Evolutionary conservation across 2,888 invertebrate genomes (phyloP), one percentile per base, ranked within the genome.

Genomic region (Drosophila neonasuta): DNA sequence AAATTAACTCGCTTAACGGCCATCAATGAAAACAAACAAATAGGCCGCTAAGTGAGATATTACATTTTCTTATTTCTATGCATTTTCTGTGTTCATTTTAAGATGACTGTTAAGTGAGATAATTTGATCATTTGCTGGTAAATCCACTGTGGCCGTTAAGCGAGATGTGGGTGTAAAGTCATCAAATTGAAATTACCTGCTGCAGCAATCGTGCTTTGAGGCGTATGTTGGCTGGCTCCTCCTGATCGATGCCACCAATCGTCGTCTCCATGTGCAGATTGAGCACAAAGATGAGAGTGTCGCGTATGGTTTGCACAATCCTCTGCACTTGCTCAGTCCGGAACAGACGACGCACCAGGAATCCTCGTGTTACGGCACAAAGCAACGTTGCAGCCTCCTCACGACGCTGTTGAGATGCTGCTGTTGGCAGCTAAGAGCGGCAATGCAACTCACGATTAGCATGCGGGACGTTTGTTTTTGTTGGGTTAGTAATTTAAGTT

Each of bases 261-360:
- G 3, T 36, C 5, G 88, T 88, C 67, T 91, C 90, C 56, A 89
- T 54, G 49, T 90, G 90, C 29, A 91, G 73, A 61, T 88, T 89
- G 13, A 91, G 74, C 57, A 90, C 90, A 77, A 91, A 90, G 51
- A 90, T 83, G 15, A 90, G 71, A 0, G 90, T 91, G 52, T 90
- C 90, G 42, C 84, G 87, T 61, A 90, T 90, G n/a, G 90, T 91
- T 62, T 89, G 88, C 0, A 91, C 96, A 15, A 96, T 92, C 61
- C 92, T 92, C 90, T 95, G 95, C 11, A 97, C 95, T 79, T 95
- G 94, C 81, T 95, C 95, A 0, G 97, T 96, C 80, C 92, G 93
- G 91, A 97, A 93, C 56, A 98, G 92, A 45, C 97, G 93, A 51
- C 98, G 93, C 20, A 95, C 95, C 58, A 98, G 92, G 90, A 94